Evolutionary conservation across 2,888 invertebrate genomes (phyloP), one percentile per base, ranked within the genome.

Genomic region (Athrips mouffetella): DNA sequence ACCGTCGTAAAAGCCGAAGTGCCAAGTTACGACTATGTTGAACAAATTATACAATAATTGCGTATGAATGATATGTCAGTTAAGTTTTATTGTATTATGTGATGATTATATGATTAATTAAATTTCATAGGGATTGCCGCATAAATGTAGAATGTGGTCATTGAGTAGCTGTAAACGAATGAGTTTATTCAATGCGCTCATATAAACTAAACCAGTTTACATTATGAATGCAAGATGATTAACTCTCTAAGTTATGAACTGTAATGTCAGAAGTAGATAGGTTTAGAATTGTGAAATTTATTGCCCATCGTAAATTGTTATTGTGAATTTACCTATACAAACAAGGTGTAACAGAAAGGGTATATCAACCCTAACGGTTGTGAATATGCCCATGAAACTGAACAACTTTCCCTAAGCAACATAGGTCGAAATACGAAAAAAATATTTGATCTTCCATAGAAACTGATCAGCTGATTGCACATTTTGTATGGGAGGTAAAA

Each of bases 1-100:
- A 42, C 62, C 55, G 70, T 73, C 76, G 71, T 86, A 80, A 85
- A 86, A 74, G 67, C 65, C 65, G 69, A 72, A 57, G 57, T 60
- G 56, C 16, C 45, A 27, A 45, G 45, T 47, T 50, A 46, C 23
- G 25, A 30, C 23, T 40, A 40, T 39, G 48, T 48, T 27, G 20
- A 30, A 35, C 51, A 49, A 52, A 55, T 51, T 57, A 41, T 46
- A 31, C 44, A 31, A 31, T 44, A 31, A 31, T 44, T 30, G 7
- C 21, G 41, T 41, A 47, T 48, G 48, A 46, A 41, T 48, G 48
- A 46, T 48, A 33, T 47, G 40, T 47, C 31, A 20, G 3, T 20
- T 16, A 15, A 39, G 37, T 45, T 51, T 47, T 48, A 51, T 51
- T 48, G 48, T 33, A 20, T 48, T 23, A 13, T 3, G 18, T 30